phyloP scores from a whole-genome alignment of 2,113 vertebrate genomes.

The Riparia riparia region DNA sequence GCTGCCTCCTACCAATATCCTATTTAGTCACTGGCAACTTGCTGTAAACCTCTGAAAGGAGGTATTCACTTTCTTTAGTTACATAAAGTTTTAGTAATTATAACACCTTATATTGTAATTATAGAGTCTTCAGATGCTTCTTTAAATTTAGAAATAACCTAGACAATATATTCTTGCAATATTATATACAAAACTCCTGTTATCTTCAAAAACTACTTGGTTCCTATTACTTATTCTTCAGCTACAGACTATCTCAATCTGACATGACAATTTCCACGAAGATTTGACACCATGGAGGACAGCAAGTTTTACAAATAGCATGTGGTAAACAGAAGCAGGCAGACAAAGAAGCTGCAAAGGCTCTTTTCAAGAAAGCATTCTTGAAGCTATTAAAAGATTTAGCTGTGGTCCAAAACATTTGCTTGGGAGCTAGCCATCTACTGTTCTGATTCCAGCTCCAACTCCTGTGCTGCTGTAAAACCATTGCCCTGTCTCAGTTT shows the following conservation, averaged over 20 bases:
- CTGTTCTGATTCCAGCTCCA: not conserved
- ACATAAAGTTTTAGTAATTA: not conserved
- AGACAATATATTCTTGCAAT: not conserved
- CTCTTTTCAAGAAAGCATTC: not conserved
- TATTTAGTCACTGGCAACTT: not conserved
- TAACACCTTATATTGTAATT: not conserved
- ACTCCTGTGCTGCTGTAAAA: not conserved
- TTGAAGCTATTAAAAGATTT: not conserved
- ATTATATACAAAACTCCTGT: not conserved
- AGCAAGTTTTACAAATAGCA: not conserved
- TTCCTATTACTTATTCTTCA: not conserved
- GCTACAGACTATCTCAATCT: not conserved
- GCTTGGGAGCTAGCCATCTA: not conserved
- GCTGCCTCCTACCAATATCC: not conserved
- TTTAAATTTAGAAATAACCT: not conserved
- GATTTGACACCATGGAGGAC: not conserved
- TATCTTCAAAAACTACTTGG: not conserved
- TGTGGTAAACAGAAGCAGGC: not conserved
- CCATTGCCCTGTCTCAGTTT: not conserved
- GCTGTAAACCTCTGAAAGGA: conserved; percentile 13
- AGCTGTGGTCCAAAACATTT: not conserved
- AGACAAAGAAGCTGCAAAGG: not conserved
- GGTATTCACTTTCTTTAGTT: not conserved
- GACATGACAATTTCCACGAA: not conserved
- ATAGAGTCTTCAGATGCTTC: not conserved